phyloP scores from a whole-genome alignment of 1,140 invertebrate genomes.

The Trinorchestia longiramus region DNA sequence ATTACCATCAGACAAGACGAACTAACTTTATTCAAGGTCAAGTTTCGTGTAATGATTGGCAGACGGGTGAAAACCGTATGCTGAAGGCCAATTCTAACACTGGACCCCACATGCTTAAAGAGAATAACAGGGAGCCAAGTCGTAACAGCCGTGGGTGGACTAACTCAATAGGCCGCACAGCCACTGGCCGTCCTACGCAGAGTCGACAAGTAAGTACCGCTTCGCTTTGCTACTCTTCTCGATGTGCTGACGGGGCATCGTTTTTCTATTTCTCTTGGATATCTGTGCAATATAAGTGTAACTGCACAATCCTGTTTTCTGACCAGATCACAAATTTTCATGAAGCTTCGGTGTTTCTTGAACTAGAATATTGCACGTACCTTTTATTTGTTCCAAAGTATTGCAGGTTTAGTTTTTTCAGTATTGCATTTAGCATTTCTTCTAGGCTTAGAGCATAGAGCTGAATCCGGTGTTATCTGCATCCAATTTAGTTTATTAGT shows the following conservation, averaged over 20 bases:
- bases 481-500: background rate
- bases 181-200: background rate
- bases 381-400: background rate
- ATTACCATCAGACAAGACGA: background rate
- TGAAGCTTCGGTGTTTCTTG: background rate
- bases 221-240: slow-evolving; percentile 16
- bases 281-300: background rate
- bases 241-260: background rate
- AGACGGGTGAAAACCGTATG: background rate
- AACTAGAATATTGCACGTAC: background rate
- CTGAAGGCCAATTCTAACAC: background rate
- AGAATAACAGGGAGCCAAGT: slow-evolving; percentile 34
- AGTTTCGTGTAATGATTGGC: background rate
- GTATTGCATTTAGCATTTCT: background rate
- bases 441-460: background rate
- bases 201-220: slow-evolving; percentile 44
- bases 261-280: background rate
- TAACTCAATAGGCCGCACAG: slow-evolving; percentile 18
- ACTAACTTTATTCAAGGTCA: background rate
- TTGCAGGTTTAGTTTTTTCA: background rate
- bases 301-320: background rate
- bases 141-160: slow-evolving; percentile 31
- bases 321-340: background rate
- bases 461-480: background rate
- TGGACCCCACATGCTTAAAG: slow-evolving; percentile 45